Evolutionary conservation across 2,113 vertebrate genomes (phyloP), one percentile per base, ranked within the genome.

Genomic region (Oxyura jamaicensis): DNA sequence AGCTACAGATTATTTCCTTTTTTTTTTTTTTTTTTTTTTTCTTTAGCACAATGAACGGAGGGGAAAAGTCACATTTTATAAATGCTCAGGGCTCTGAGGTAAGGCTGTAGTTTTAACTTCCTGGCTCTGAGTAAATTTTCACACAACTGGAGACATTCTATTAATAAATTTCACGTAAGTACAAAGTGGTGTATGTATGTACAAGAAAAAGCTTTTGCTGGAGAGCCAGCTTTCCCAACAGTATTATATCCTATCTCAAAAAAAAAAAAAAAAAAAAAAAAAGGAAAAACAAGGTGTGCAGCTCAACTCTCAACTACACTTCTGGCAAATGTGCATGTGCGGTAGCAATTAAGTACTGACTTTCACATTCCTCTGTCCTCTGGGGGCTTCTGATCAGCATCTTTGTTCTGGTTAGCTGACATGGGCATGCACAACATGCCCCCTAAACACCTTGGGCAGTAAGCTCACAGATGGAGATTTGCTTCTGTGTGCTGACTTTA

Each of bases 1-100:
- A 94, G 58, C 50, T 80, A 63, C 35, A 85, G 72, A 83, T 74
- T 91, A 56, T 93, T 96, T 85, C 90, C 50, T 39, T 60, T 73
- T 59, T 39, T 68, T 48, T 42, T 39, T 53, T 72, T 35, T n/a
- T 71, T 28, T 35, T 36, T 56, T 55, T 52, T 77, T 53, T 60
- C 72, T 83, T 82, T 29, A 68, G 5, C 23, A 76, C 62, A 88
- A 78, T 82, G 59, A 65, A 85, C 81, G 67, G 62, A 60, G 33
- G 13, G 68, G 16, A 75, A 91, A 83, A 81, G 12, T 50, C 44
- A 60, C 44, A 72, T 86, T 83, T 90, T 65, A n/a, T 56, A 93
- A 90, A 46, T 31, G 62, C 19, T 68, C 20, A 68, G 28, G 16
- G 21, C 52, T 92, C 4, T 8, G 39, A 62, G 9, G 72, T 60